These are phyloP conservation scores for Acanthurus lineatus DNA, from an alignment of 2,797 vertebrate species.

Conservation along the genomic window DNA sequence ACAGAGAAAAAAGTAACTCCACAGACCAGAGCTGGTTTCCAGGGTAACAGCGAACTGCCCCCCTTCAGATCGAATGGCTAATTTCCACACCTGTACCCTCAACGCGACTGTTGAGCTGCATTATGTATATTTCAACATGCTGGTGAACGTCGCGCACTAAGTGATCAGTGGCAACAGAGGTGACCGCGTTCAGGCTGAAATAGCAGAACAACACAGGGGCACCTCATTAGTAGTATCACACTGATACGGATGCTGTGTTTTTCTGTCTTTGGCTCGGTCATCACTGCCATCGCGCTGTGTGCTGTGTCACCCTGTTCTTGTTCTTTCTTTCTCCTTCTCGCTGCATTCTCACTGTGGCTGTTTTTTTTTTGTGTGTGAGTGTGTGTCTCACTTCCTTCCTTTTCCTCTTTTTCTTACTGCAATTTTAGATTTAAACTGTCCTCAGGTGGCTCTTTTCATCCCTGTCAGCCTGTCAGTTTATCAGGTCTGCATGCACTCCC, in stretches of 20 bases:
- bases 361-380: neutral
- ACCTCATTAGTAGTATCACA: slow-evolving; percentile 56
- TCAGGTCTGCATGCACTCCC: slow-evolving; percentile 30
- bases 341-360: slow-evolving; percentile 5
- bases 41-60: slow-evolving; percentile 73
- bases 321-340: slow-evolving; percentile 17
- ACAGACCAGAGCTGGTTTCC: slow-evolving; percentile 71
- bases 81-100: slow-evolving; percentile 73
- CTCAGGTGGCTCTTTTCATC: slow-evolving; percentile 62
- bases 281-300: slow-evolving; percentile 41
- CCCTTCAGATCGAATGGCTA: slow-evolving; percentile 59
- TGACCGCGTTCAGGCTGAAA: slow-evolving; percentile 40
- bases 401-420: slow-evolving; percentile 2
- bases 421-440: slow-evolving; percentile 48
- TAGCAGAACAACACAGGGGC: slow-evolving; percentile 11
- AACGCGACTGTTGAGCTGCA: slow-evolving; percentile 27
- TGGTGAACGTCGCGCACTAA: slow-evolving; percentile 14
- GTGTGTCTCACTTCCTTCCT: slow-evolving; percentile 17
- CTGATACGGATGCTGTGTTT: slow-evolving; percentile 15
- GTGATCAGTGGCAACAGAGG: slow-evolving; percentile 9
- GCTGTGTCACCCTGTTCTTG: slow-evolving; percentile 43
- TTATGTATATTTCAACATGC: slow-evolving; percentile 47
- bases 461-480: slow-evolving; percentile 56
- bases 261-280: slow-evolving; percentile 17
- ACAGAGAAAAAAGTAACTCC: slow-evolving; percentile 57